Conservation (phyloP, 2,888 invertebrate species). For the Aphidoletes aphidimyza region DNA sequence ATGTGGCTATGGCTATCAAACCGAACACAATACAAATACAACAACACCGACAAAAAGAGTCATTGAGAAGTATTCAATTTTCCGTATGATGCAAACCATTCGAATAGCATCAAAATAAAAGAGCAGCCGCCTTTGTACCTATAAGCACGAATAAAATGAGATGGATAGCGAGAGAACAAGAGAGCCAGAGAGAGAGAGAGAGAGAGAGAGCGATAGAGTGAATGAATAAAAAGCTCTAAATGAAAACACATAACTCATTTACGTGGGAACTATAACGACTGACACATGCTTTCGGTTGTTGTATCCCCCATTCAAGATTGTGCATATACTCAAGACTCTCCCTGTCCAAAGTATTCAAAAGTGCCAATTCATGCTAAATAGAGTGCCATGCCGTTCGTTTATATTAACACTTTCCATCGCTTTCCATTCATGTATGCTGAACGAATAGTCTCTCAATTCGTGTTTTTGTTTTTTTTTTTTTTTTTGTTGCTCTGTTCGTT, state of each 20-base stretch:
- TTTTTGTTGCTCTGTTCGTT: no score
- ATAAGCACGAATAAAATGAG: no score
- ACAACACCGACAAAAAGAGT: no score
- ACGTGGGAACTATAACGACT: neutral
- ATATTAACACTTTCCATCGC: neutral
- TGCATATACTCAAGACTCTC: no score
- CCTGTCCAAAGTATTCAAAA: neutral
- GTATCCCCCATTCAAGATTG: no score
- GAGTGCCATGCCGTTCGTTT: neutral
- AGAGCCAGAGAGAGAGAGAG: no score
- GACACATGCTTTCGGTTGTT: neutral
- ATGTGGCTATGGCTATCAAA: neutral
- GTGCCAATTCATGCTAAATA: constrained; percentile 21
- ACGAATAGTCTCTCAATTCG: no score
- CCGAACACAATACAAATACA: constrained; percentile 5
- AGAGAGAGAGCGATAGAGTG: no score
- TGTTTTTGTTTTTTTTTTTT: no score
- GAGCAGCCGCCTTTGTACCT: no score
- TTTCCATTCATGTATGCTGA: neutral
- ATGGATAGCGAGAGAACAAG: no score
- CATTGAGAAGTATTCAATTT: no score
- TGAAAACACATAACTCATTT: constrained; percentile 6
- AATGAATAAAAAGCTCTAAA: neutral
- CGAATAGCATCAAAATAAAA: neutral
- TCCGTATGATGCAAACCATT: neutral